Percentiles rank a stretch among this genome's conserved stretches.
These are phyloP conservation scores for Caerostris extrusa DNA, from an alignment of 1,140 invertebrate genomes.

Conservation along the genomic window DNA sequence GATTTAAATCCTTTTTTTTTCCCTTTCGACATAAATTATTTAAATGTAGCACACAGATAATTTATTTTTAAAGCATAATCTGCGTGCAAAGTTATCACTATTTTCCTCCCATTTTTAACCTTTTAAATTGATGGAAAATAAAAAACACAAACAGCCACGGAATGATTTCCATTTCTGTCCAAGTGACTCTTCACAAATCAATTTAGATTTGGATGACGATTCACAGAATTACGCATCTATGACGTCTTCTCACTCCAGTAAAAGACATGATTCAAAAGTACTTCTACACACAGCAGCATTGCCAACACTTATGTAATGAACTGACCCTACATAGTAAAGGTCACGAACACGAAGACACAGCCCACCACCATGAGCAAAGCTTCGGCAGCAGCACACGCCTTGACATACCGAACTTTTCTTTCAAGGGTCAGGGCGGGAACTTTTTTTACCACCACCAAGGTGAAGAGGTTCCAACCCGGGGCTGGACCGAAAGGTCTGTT, in stretches of 20 bases:
- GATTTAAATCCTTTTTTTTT: no score
- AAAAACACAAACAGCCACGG: no score
- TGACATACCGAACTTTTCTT: conserved; percentile 62
- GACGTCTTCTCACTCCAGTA: not conserved
- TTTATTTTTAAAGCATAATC: no score
- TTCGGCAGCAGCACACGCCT: conserved; percentile 64
- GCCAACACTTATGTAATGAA: conserved; percentile 32
- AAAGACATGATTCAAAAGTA: not conserved
- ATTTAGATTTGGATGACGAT: no score
- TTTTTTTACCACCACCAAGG: conserved; percentile 62
- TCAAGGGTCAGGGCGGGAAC: conserved; percentile 73
- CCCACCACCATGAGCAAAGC: conserved; percentile 37
- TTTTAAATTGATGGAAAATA: no score
- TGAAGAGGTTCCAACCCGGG: conserved; percentile 76
- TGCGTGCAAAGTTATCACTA: no score
- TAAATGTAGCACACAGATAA: no score
- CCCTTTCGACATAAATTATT: no score
- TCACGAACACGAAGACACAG: conserved; percentile 44
- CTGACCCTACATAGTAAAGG: conserved; percentile 63
- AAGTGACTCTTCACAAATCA: no score
- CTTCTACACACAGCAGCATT: conserved; percentile 52
- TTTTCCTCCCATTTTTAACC: no score
- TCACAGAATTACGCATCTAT: not conserved
- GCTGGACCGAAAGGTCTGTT: conserved; percentile 62
- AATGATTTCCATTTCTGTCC: no score